phyloP scores from a whole-genome alignment of 2,888 invertebrate genomes.

The Apamea anceps region DNA sequence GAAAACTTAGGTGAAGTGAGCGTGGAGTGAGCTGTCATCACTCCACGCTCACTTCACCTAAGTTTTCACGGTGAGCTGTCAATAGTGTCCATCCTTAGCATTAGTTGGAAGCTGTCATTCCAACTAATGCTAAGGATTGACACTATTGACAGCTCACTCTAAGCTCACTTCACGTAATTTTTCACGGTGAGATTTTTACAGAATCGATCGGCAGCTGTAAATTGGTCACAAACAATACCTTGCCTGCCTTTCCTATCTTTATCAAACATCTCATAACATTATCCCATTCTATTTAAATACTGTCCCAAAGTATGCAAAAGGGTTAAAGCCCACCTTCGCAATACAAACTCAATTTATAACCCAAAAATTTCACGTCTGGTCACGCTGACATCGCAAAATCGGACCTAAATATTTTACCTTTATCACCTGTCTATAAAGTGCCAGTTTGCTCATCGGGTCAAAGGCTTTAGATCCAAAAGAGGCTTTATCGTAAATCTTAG shows the following conservation, averaged over 20 bases:
- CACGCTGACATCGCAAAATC: constrained; percentile 22
- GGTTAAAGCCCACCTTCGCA: constrained; percentile 16
- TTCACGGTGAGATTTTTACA: too few species aligned
- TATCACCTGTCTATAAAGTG: constrained; percentile 33
- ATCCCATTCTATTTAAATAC: constrained; percentile 12
- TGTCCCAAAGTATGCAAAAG: constrained; percentile 4
- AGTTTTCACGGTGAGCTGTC: too few species aligned
- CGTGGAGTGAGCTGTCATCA: too few species aligned
- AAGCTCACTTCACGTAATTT: too few species aligned
- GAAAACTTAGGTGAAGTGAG: too few species aligned
- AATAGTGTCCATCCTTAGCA: too few species aligned
- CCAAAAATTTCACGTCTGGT: constrained; percentile 21
- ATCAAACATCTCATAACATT: constrained; percentile 10
- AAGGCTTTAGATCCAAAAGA: constrained; percentile 32
- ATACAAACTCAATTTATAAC: constrained; percentile 24
- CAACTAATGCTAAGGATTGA: too few species aligned
- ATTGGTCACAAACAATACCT: background rate
- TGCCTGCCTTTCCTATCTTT: background rate
- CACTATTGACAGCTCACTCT: too few species aligned
- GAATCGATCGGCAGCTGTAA: too few species aligned
- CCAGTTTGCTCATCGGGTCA: constrained; percentile 10
- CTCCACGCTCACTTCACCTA: too few species aligned
- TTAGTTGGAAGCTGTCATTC: too few species aligned
- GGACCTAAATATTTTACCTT: constrained; percentile 40
- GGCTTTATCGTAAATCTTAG: constrained; percentile 30